phyloP scores from a whole-genome alignment of 2,797 vertebrate genomes.

The Notolabrus celidotus region DNA sequence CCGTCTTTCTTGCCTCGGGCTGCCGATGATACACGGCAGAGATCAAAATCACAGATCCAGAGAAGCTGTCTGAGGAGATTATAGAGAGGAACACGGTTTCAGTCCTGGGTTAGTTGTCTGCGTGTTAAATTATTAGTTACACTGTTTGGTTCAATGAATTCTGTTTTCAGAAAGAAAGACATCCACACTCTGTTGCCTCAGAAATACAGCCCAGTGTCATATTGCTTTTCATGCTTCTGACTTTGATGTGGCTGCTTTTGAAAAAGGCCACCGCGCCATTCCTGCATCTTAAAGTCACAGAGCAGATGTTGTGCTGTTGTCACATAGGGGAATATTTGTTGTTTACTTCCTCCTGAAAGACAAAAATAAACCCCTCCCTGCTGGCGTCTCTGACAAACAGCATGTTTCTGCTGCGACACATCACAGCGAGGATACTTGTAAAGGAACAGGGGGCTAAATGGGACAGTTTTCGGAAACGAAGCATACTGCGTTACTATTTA shows the following conservation, averaged over 20 bases:
- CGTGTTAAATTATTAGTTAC: conserved; percentile 27
- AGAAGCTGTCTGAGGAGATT: conserved; percentile 42
- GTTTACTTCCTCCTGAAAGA: conserved; percentile 48
- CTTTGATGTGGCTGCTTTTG: conserved; percentile 41
- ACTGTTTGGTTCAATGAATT: conserved; percentile 26
- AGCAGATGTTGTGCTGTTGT: conserved; percentile 47
- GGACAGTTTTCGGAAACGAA: conserved; percentile 19
- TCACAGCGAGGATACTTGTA: conserved; percentile 26
- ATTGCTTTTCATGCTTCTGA: conserved; percentile 4
- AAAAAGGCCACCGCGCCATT: conserved; percentile 19
- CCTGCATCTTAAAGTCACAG: conserved; percentile 39
- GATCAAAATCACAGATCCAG: conserved; percentile 7
- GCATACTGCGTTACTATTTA: conserved; percentile 4
- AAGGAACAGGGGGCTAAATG: conserved; percentile 13
- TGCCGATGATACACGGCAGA: conserved; percentile 18
- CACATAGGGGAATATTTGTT: conserved; percentile 44
- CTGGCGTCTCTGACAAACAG: conserved; percentile 39
- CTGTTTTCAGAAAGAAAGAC: neutral
- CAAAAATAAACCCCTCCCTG: conserved; percentile 56
- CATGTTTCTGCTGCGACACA: conserved; percentile 34
- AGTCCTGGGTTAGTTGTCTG: neutral
- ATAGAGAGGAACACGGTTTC: neutral
- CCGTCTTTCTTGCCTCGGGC: conserved; percentile 29
- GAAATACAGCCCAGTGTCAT: conserved; percentile 15
- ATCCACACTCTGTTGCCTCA: conserved; percentile 7